Evolutionary conservation across 2,113 vertebrate genomes (phyloP).

Genomic region (Maylandia zebra): DNA sequence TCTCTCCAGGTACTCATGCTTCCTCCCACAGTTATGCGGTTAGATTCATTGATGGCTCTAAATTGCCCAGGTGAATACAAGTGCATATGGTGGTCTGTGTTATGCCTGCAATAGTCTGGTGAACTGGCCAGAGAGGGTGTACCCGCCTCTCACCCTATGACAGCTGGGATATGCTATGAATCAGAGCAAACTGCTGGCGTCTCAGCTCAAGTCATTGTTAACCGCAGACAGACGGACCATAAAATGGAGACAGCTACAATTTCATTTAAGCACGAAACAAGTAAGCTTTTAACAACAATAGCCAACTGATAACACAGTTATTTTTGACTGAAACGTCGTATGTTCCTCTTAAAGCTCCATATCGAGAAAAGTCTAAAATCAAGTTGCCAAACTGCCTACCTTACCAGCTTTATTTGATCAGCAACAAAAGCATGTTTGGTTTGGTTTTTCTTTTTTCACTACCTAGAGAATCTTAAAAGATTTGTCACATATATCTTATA

Average conservation of each 20-base stretch:
- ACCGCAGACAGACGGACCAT: neutral
- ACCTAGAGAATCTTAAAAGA: neutral
- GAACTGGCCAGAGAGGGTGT: neutral
- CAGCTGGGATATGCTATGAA: neutral
- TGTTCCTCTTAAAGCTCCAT: neutral
- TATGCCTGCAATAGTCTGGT: neutral
- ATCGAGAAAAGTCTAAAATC: neutral
- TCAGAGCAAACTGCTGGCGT: neutral
- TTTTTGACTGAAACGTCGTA: neutral
- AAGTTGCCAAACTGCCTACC: neutral
- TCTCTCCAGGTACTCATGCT: neutral
- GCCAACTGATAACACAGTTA: neutral
- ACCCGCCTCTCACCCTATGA: neutral
- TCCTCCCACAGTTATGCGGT: neutral
- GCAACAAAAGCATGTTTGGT: neutral
- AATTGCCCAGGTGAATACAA: neutral
- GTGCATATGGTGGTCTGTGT: neutral
- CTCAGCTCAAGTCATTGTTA: neutral
- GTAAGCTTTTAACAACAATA: neutral
- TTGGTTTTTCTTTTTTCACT: neutral
- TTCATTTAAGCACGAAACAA: neutral
- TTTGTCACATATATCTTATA: neutral
- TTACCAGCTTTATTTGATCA: neutral
- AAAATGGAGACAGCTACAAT: neutral
- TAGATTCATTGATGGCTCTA: neutral